Base-by-base conservation (phyloP, 2,797 vertebrate species). In the Podargus strigoides region DNA sequence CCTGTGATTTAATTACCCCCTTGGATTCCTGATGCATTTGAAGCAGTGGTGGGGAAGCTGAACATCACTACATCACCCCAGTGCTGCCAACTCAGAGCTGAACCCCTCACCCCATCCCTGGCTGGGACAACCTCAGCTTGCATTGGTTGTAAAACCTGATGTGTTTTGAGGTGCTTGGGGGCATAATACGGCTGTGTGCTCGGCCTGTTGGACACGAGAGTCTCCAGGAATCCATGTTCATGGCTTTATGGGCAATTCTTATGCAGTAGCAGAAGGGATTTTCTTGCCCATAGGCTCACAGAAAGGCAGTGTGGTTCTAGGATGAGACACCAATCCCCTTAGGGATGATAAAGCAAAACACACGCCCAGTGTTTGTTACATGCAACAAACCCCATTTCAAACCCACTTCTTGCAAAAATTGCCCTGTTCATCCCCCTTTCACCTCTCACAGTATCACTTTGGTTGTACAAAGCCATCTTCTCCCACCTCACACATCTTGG, bases 81-180 rank as follows among this genome's bases (percentile, higher is more conserved):
- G 36, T 0, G 0, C 27, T 26, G 58, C 26, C 0, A 4, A 19
- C 79, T 63, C 3, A 9, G 52, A 92, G 28, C 7, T 3, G 18
- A 80, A 63, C 12, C 5, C 46, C 8, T 46, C 14, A 8, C 4
- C 8, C 36, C 24, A 21, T 36, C n/a, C 49, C 37, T 1, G 1
- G 11, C 50, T 75, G 34, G 49, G 69, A 60, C 44, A 58, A 80
- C 1, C 5, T 66, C 69, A 75, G 46, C 41, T 64, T n/a, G 17
- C 2, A 4, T 7, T 0, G 1, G 18, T 34, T 64, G 26, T 67
- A 85, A 76, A 74, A 47, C 10, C 8, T 22, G 30, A 52, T 44
- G 28, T 46, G 26, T 64, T 88, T 24, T 47, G 53, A 49, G 44
- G 5, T 60, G 52, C 39, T 30, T 17, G 3, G 18, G 23, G 55